A percentile compares a stretch with the other conserved stretches of the same genome.
Evolutionary conservation across 2,797 vertebrate species (phyloP).

Genomic region (Paramormyrops hopkinsi): DNA sequence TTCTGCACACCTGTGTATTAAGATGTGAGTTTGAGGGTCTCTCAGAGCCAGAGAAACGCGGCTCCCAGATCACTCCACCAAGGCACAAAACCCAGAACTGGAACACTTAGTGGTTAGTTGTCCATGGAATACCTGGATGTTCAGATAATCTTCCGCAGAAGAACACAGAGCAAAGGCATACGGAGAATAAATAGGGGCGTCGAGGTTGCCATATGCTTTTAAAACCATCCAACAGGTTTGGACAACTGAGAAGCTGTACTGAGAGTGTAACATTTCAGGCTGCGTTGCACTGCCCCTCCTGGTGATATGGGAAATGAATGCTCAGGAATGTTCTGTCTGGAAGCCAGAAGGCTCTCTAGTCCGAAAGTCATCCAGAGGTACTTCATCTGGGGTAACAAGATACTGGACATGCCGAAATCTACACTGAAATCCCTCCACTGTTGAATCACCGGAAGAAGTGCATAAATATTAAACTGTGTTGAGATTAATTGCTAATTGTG

Average conservation of each 20-base stretch:
- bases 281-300: background rate
- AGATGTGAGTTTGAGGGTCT: background rate
- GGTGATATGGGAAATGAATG: constrained; percentile 7
- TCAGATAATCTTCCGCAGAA: background rate
- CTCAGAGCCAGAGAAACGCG: background rate
- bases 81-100: background rate
- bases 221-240: background rate
- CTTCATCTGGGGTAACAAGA: background rate
- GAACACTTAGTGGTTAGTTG: background rate
- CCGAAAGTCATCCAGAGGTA: background rate
- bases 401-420: background rate
- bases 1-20: background rate
- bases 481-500: background rate
- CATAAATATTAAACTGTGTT: background rate
- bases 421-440: background rate
- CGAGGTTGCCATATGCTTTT: constrained; percentile 10
- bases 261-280: background rate
- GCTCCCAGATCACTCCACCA: background rate
- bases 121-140: background rate
- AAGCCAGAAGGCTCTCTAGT: background rate
- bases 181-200: background rate
- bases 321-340: constrained; percentile 21
- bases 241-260: background rate
- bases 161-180: too few relatives aligned
- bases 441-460: background rate